A percentile compares a stretch with the other conserved stretches of the same genome.
Evolutionary conservation across 2,113 vertebrate species (phyloP).

Genomic region (Neogobius melanostomus): DNA sequence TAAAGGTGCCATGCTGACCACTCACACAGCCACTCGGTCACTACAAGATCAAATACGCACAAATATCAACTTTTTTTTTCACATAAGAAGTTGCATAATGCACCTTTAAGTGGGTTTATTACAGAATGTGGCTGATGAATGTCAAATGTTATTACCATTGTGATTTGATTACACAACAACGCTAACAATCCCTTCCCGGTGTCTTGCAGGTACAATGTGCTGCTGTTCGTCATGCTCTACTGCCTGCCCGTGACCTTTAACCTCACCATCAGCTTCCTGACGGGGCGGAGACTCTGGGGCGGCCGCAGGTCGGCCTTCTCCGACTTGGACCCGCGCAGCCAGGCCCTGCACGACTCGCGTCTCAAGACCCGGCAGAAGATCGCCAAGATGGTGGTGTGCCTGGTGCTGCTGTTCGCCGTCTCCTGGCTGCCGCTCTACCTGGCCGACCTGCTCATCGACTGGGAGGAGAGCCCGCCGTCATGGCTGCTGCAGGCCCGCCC

Average conservation of each 20-base stretch:
- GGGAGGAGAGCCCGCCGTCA: conserved; percentile 75
- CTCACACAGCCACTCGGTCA: no score
- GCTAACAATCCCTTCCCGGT: neutral
- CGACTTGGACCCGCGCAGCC: conserved; percentile 78
- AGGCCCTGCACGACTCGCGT: conserved; percentile 79
- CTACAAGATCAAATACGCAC: no score
- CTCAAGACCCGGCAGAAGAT: conserved; percentile 88
- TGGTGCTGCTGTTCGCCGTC: conserved; percentile 85
- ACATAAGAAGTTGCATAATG: no score
- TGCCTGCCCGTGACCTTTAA: conserved; percentile 90
- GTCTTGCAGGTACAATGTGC: conserved; percentile 78
- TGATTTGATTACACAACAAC: no score
- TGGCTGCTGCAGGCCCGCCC: conserved; percentile 88
- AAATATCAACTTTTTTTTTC: no score
- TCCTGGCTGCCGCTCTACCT: conserved; percentile 90
- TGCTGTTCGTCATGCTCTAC: conserved; percentile 90
- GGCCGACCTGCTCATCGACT: conserved; percentile 89
- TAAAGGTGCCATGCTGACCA: no score
- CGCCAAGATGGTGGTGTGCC: conserved; percentile 88
- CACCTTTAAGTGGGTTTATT: no score
- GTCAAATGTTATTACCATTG: no score
- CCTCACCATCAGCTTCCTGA: conserved; percentile 87
- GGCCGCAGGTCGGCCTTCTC: conserved; percentile 70
- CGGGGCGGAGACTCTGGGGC: conserved; percentile 82
- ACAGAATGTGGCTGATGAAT: no score